phyloP scores from a whole-genome alignment of 2,797 vertebrate genomes.

The Schizopygopsis pylzovi region DNA sequence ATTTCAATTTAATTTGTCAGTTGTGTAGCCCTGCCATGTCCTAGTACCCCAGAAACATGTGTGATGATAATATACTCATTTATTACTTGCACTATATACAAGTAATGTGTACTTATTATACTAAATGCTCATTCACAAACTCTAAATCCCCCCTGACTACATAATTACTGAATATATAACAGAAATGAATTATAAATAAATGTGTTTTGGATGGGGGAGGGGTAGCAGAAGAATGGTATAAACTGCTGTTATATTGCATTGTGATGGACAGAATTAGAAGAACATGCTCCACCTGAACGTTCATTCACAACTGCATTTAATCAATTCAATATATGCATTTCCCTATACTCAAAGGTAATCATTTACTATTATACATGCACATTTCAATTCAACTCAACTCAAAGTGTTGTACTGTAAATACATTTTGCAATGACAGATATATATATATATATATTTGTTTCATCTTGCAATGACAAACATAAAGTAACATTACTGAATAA shows the following conservation, averaged over 20 bases:
- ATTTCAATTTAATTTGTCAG: not conserved
- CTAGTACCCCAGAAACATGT: not conserved
- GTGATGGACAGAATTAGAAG: constrained; percentile 35
- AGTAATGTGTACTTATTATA: not conserved
- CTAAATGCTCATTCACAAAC: not conserved
- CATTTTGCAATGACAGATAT: not conserved
- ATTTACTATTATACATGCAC: not conserved
- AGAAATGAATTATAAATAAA: constrained; percentile 11
- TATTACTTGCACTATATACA: not conserved
- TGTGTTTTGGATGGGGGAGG: not conserved
- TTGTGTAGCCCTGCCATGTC: not conserved
- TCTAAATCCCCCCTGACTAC: not conserved
- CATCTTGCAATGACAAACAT: no score
- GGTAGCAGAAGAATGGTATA: not conserved
- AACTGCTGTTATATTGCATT: constrained; percentile 19
- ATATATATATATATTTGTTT: not conserved
- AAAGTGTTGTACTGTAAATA: not conserved
- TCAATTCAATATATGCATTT: constrained; percentile 1
- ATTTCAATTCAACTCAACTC: not conserved
- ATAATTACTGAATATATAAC: constrained; percentile 6
- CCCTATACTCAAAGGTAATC: constrained; percentile 17
- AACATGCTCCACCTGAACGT: not conserved
- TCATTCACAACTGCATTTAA: constrained; percentile 8
- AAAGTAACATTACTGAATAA: not conserved
- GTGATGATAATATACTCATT: not conserved